These are phyloP conservation scores for Crotalus tigris DNA, from an alignment of 2,113 vertebrate genomes.

Conservation along the genomic window DNA sequence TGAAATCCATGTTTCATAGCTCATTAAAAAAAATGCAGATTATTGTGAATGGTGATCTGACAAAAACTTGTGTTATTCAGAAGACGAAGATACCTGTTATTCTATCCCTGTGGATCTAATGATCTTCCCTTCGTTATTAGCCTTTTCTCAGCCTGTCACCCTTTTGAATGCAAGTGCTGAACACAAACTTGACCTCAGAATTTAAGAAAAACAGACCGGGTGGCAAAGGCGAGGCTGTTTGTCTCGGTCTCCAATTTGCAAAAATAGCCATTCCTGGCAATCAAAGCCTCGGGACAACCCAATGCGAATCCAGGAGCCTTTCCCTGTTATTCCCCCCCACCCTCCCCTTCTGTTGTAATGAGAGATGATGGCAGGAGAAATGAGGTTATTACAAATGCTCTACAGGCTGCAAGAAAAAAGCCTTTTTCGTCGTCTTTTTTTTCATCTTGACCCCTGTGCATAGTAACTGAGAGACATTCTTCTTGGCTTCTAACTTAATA, in stretches of 20 bases:
- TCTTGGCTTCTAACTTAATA: slow-evolving; percentile 14
- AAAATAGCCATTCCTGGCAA: background rate
- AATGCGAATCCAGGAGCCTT: slow-evolving; percentile 8
- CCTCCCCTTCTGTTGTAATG: background rate
- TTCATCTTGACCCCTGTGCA: background rate
- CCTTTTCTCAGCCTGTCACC: background rate
- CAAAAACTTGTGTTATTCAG: background rate
- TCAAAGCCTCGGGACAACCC: background rate
- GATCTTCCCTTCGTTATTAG: background rate
- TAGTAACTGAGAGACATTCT: background rate
- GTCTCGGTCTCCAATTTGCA: slow-evolving; percentile 12
- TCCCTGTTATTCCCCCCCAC: background rate
- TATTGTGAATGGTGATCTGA: background rate
- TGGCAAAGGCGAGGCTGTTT: slow-evolving; percentile 4
- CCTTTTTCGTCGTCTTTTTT: background rate
- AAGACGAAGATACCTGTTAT: background rate
- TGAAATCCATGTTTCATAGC: background rate
- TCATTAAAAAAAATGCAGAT: background rate
- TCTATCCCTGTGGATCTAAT: background rate
- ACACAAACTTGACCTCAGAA: background rate
- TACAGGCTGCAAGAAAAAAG: background rate
- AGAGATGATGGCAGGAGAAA: slow-evolving; percentile 24
- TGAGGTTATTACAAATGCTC: slow-evolving; percentile 6
- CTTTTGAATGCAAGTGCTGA: slow-evolving; percentile 9
- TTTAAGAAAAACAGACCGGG: background rate